Evolutionary conservation across 1,140 invertebrate genomes (phyloP).

Genomic region (Bombus pascuorum): DNA sequence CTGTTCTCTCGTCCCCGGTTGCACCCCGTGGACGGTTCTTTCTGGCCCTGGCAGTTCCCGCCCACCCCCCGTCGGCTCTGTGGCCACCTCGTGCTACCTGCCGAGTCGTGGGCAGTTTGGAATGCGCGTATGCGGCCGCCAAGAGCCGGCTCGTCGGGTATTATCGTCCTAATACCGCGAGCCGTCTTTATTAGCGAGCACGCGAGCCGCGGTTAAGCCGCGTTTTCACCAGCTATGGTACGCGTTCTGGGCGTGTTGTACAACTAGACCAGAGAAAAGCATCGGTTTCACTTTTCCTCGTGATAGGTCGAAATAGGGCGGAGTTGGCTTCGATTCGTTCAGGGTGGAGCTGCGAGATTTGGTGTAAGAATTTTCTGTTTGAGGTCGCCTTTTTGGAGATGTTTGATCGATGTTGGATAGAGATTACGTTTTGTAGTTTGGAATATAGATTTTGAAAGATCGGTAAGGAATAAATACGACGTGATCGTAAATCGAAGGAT

Average conservation of each 20-base stretch:
- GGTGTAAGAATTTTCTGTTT: background rate
- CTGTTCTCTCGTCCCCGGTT: background rate
- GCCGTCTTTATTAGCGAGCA: conserved; percentile 57
- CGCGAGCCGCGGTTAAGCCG: background rate
- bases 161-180: conserved; percentile 69
- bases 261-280: background rate
- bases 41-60: conserved; percentile 23
- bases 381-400: fast-evolving
- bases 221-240: background rate
- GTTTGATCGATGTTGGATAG: background rate
- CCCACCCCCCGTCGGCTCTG: background rate
- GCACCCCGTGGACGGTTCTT: background rate
- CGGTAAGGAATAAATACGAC: too few relatives aligned
- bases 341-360: background rate
- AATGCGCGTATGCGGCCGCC: conserved; percentile 55
- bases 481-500: background rate
- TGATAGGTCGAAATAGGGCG: background rate
- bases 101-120: conserved; percentile 70
- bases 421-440: background rate
- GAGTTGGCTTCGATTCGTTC: background rate
- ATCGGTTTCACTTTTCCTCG: background rate
- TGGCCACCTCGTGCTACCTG: conserved; percentile 67
- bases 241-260: background rate
- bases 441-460: background rate
- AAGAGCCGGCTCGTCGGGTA: background rate